These are phyloP conservation scores for Acanthis flammea DNA, from an alignment of 2,797 vertebrate species.

Conservation along the genomic window DNA sequence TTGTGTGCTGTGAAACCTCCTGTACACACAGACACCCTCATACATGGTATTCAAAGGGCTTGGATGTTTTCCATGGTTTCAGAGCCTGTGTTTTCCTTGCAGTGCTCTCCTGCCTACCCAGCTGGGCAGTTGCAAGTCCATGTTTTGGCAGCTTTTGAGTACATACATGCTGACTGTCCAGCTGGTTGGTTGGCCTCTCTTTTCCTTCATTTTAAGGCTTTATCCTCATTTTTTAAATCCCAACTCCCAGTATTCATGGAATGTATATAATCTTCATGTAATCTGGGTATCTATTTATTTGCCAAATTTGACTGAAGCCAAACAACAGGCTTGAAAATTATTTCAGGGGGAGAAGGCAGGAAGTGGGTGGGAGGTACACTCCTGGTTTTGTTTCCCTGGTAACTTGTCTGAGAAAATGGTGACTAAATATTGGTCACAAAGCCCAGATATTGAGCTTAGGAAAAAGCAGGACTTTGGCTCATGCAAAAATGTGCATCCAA, in stretches of 20 bases:
- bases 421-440: not conserved
- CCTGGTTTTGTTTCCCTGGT: not conserved
- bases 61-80: not conserved
- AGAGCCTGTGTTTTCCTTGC: not conserved
- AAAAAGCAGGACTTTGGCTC: not conserved
- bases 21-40: not conserved
- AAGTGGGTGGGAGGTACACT: not conserved
- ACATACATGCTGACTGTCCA: not conserved
- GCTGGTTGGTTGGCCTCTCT: not conserved
- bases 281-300: not conserved
- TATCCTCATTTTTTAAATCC: not conserved
- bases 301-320: not conserved
- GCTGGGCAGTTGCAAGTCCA: not conserved
- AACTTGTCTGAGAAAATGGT: not conserved
- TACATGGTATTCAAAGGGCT: not conserved
- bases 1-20: not conserved
- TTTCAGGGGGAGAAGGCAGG: not conserved
- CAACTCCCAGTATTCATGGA: not conserved
- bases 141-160: not conserved
- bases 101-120: not conserved
- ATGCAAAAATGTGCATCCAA: not conserved
- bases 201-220: not conserved
- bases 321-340: not conserved
- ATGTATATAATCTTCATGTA: not conserved
- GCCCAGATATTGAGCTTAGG: not conserved